These are phyloP conservation scores for Myocastor coypus DNA, from an alignment of 2,113 vertebrate genomes.

Conservation along the genomic window DNA sequence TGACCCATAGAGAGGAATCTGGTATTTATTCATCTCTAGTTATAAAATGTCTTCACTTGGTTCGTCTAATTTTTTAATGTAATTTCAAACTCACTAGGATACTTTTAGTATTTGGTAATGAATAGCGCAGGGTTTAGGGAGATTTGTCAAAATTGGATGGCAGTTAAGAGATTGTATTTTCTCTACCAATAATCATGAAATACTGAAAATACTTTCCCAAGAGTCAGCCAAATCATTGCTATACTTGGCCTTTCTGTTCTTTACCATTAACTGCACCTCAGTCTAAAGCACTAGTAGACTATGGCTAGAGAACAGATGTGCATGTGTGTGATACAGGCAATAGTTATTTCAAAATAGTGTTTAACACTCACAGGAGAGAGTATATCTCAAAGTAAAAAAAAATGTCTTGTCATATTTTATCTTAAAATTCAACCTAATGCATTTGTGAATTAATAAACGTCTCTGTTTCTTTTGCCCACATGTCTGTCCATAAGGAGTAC, in stretches of 20 bases:
- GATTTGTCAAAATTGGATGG: not conserved
- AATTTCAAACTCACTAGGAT: not conserved
- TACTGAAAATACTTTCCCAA: not conserved
- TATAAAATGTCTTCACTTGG: not conserved
- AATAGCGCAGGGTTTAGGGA: not conserved
- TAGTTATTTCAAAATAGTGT: not conserved
- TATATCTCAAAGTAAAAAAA: conserved; percentile 22
- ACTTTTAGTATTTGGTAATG: not conserved
- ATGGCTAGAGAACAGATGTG: not conserved
- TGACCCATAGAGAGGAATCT: not conserved
- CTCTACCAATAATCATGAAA: not conserved
- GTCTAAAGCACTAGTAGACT: too few relatives aligned
- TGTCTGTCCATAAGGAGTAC: conserved; percentile 12
- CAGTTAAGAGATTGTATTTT: not conserved
- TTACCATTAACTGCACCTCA: not conserved
- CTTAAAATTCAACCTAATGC: conserved; percentile 33
- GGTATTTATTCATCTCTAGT: conserved; percentile 3
- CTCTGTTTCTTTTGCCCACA: not conserved
- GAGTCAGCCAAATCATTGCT: not conserved
- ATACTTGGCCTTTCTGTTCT: conserved; percentile 23
- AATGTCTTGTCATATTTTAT: not conserved
- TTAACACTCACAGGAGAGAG: not conserved
- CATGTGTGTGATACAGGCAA: not conserved
- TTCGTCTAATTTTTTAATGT: not conserved
- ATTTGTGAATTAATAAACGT: conserved; percentile 31